Evolutionary conservation across 2,888 invertebrate genomes (phyloP).

Genomic region (Tetrapedia diversipes): DNA sequence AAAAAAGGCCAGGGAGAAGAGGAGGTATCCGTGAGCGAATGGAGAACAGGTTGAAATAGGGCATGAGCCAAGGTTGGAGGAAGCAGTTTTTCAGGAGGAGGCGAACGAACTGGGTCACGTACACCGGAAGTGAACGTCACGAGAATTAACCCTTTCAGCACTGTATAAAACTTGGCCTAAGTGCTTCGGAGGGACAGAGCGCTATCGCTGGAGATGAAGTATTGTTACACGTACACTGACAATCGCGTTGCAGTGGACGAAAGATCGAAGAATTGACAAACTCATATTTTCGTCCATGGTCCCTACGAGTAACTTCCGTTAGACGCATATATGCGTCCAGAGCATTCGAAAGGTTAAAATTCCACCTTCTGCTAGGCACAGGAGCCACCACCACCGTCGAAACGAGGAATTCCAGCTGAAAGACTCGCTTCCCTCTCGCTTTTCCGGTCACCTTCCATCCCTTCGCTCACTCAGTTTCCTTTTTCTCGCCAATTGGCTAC

Average conservation of each 20-base stretch:
- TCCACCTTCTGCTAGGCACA: constrained; percentile 19
- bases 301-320: too few species aligned
- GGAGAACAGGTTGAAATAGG: constrained; percentile 47
- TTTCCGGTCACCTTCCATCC: too few species aligned
- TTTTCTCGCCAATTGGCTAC: constrained; percentile 13
- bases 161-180: too few species aligned
- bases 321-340: too few species aligned
- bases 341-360: too few species aligned
- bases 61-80: constrained; percentile 25
- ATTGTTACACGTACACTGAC: too few species aligned
- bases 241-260: too few species aligned
- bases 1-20: constrained; percentile 12
- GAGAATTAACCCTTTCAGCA: too few species aligned
- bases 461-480: background rate
- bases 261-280: too few species aligned
- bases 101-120: constrained; percentile 63
- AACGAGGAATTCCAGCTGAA: constrained; percentile 51
- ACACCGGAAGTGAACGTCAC: constrained; percentile 64
- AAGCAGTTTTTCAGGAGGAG: constrained; percentile 58
- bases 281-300: too few species aligned
- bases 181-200: too few species aligned
- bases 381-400: constrained; percentile 24
- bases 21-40: constrained; percentile 45
- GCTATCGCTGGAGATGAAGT: too few species aligned
- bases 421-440: constrained; percentile 25